Conservation (phyloP, 2,888 invertebrate species). For the Drosophila lacicola region DNA sequence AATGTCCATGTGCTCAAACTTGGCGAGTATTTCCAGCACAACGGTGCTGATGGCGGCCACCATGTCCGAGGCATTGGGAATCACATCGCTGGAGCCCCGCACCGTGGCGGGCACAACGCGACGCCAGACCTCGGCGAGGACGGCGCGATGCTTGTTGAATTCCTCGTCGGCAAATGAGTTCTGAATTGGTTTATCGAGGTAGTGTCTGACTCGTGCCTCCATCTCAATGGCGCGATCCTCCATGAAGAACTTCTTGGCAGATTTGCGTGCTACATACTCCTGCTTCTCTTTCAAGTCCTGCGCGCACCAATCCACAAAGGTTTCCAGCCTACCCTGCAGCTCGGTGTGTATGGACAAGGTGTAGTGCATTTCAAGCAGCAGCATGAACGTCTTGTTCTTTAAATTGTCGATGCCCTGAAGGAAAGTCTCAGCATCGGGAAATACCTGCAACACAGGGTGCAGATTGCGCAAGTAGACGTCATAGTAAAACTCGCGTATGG, state of each 20-base stretch:
- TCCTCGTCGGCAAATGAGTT: conserved; percentile 68
- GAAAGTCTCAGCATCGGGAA: conserved; percentile 77
- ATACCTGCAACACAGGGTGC: conserved; percentile 81
- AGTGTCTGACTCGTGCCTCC: conserved; percentile 58
- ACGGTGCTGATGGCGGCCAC: conserved; percentile 78
- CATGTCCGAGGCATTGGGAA: conserved; percentile 77
- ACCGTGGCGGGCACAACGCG: conserved; percentile 77
- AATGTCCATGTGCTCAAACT: conserved; percentile 80
- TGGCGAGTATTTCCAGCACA: conserved; percentile 71
- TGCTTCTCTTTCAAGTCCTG: conserved; percentile 78
- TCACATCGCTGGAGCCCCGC: conserved; percentile 69
- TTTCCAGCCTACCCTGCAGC: conserved; percentile 75
- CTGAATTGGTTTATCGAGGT: conserved; percentile 71
- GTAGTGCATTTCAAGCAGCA: conserved; percentile 83
- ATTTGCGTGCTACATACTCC: conserved; percentile 80
- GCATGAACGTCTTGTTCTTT: conserved; percentile 82
- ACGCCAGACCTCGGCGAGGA: conserved; percentile 80
- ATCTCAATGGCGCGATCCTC: conserved; percentile 77
- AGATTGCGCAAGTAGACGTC: conserved; percentile 77
- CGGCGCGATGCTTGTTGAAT: conserved; percentile 69
- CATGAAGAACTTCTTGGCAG: conserved; percentile 83
- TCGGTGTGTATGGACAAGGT: conserved; percentile 81
- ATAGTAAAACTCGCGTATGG: conserved; percentile 83
- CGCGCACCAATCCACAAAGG: conserved; percentile 80
- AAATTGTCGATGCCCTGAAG: conserved; percentile 77